Base-by-base conservation (phyloP, 2,797 vertebrate genomes). In the Alosa sapidissima region DNA sequence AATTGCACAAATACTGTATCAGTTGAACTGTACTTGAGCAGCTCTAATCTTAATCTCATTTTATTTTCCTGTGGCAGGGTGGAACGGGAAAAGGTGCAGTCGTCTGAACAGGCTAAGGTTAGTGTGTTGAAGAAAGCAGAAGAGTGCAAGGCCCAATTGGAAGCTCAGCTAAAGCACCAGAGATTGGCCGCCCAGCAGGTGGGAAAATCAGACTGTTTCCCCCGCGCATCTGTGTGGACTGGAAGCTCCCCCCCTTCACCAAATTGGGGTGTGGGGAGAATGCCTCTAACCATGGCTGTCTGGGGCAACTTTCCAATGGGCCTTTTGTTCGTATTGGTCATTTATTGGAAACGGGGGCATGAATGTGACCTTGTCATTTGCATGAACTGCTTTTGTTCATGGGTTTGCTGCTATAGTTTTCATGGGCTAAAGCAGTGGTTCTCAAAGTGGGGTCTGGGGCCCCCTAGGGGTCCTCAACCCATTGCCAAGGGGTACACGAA, bases 31-130 rank as follows among this genome's bases (percentile, higher is more conserved):
- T 36, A 16, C 0, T 68, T 9, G 19, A 14, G 13, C 13, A 28
- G 33, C 11, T 33, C 33, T 41, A 72, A 72, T 72, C 11, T 62
- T 24, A 24, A 33, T 65, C 24, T 72, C 33, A 5, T 4, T 72
- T 36, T 36, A 11, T 16, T 13, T 55, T 62, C 2, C 3, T 83
- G 72, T 89, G 84, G 11, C 94, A 99, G 98, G 93, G 89, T 98
- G 92, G 98, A 99, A 93, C 97, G 96, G 89, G 98, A 99, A 93
- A 99, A 99, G 94, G 95, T 96, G 6, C 97, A 98, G 90, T 96
- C 97, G 83, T 91, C 94, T 68, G 98, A 99, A 89, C 94, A 97
- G 86, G 95, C 96, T 85, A 99, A 98, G 95, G 95, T 95, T 87
- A 92, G 89, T 54, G 94, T 93, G 91, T 94, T 96, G 93, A 97